Base-by-base conservation (phyloP, 2,113 vertebrate genomes). In the Stercorarius parasiticus region DNA sequence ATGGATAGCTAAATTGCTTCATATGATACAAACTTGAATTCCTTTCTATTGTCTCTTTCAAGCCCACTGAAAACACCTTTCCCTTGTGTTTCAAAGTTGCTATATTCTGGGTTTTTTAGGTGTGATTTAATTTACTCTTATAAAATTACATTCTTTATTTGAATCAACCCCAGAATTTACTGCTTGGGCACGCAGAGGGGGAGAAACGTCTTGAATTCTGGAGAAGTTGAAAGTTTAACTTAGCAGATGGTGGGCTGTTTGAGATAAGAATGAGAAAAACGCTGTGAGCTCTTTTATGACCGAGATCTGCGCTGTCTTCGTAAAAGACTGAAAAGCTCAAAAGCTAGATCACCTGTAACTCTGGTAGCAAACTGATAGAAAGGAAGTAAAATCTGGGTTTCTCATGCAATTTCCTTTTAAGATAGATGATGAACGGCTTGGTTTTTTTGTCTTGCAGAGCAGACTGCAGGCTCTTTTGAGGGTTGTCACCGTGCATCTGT, bases 401-500 rank as follows among this genome's bases (percentile, higher is more conserved):
- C 40, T 87, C 15, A 3, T 20, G 73, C 21, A 38, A 15, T 64
- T 82, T 72, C 20, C 16, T 69, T 45, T 45, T 52, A 26, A 1
- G 6, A 42, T 9, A 15, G 29, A 38, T 29, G 21, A 50, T 15
- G 1, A 76, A 42, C 8, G 3, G 13, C 11, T 80, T 5, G 0
- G 5, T 45, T 45, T 32, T 74, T 72, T 90, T 49, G 22, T 29
- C 83, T 82, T 4, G 2, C 55, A 34, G 7, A 82, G 23, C 38
- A 13, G 25, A 30, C 86, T 64, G 53, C n/a, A 84, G 10, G 55
- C 40, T 30, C 27, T 61, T n/a, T 25, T 18, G 18, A 36, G 47
- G 8, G 13, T 20, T 22, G 22, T 29, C 45, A 25, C 43, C 11
- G 6, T 5, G 4, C 6, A 6, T 9, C n/a, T 0, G 1, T 22